phyloP scores from a whole-genome alignment of 2,797 vertebrate genomes.

The Takifugu ocellatus region DNA sequence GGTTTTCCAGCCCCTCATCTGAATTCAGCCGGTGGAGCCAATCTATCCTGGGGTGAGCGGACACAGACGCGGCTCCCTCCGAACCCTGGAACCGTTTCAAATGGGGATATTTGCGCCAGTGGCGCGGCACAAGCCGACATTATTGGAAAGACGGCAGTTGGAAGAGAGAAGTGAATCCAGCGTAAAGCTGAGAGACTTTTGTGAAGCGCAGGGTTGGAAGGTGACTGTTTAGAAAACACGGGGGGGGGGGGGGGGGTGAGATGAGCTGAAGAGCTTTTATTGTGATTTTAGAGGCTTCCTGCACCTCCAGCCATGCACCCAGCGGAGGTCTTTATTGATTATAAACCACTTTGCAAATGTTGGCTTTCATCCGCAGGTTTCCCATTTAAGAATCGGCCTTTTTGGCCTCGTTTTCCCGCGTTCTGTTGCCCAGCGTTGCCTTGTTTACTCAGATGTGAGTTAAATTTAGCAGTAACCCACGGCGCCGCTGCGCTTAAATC shows the following conservation, averaged over 20 bases:
- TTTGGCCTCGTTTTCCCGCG: constrained; percentile 10
- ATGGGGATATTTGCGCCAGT: constrained; percentile 41
- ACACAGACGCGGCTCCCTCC: constrained; percentile 60
- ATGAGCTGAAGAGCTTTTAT: background rate
- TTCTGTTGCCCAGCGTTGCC: background rate
- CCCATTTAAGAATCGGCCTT: constrained; percentile 7
- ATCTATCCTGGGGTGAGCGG: constrained; percentile 67
- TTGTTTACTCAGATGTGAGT: background rate
- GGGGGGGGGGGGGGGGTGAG: background rate
- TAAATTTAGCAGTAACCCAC: too few relatives aligned
- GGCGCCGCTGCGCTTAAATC: too few relatives aligned
- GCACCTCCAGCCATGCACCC: background rate
- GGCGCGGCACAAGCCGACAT: constrained; percentile 39
- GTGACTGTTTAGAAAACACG: background rate
- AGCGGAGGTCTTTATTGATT: constrained; percentile 3
- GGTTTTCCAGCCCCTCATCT: constrained; percentile 63
- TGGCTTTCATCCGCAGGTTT: constrained; percentile 5
- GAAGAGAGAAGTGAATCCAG: constrained; percentile 15
- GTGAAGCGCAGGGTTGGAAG: too few relatives aligned
- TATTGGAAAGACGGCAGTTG: constrained; percentile 36
- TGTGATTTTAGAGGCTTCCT: background rate
- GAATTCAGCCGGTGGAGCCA: constrained; percentile 70
- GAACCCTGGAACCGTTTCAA: constrained; percentile 60
- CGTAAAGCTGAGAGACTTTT: too few relatives aligned
- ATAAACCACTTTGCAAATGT: background rate